Percentiles rank a stretch among this genome's conserved stretches.
These are phyloP conservation scores for Petaurus breviceps DNA, from an alignment of 2,113 vertebrate genomes.

Conservation along the genomic window DNA sequence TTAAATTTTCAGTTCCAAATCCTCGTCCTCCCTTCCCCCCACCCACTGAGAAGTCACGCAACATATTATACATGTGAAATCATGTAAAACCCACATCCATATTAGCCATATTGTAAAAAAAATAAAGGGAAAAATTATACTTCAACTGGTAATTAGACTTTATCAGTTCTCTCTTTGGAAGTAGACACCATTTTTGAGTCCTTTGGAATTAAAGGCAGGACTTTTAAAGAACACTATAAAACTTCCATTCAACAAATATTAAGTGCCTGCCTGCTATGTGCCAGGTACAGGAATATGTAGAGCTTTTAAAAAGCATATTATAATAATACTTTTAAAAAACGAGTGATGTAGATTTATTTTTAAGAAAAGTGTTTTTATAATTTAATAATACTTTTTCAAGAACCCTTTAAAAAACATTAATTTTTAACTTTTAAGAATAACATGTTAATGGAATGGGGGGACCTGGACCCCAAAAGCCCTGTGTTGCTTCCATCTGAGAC, in stretches of 20 bases:
- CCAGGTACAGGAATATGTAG: neutral
- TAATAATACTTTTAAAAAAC: neutral
- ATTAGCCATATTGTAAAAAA: neutral
- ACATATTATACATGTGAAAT: neutral
- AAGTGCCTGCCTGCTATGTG: neutral
- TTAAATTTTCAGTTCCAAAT: neutral
- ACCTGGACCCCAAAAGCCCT: too few species aligned
- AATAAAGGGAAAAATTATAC: neutral
- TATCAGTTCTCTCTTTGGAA: neutral
- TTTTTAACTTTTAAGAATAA: conserved; percentile 14
- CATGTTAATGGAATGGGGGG: neutral
- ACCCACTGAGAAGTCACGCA: neutral
- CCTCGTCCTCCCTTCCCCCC: neutral
- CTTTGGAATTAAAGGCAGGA: neutral
- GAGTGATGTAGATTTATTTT: neutral
- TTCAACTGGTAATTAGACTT: neutral
- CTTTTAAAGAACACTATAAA: neutral
- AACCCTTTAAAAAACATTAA: neutral
- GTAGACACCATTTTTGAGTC: neutral
- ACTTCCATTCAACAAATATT: neutral
- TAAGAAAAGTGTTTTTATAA: neutral
- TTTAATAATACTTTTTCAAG: neutral
- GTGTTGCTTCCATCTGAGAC: too few species aligned
- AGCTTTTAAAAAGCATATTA: neutral
- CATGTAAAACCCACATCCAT: neutral